Conservation (phyloP, 2,888 invertebrate genomes). For the Hydropsyche betteni region DNA sequence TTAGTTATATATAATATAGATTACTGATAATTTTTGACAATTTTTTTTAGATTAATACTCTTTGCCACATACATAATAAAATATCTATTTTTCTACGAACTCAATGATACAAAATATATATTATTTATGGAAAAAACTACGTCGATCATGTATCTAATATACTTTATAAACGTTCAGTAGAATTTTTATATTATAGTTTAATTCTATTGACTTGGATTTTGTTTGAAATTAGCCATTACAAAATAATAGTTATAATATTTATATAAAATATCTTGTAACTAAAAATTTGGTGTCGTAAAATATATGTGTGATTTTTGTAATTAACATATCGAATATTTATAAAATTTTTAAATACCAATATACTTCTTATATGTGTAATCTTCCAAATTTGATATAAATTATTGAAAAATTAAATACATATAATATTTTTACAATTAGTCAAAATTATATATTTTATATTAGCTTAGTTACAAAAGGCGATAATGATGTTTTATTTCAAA, state of each 20-base stretch:
- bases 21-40: slow-evolving; percentile 22
- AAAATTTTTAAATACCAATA: background rate
- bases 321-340: slow-evolving; percentile 7
- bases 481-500: background rate
- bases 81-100: slow-evolving; percentile 19
- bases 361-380: background rate
- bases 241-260: background rate
- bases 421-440: too few relatives aligned
- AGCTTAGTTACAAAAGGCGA: slow-evolving; percentile 13
- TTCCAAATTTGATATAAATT: background rate
- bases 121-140: too few relatives aligned
- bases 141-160: too few relatives aligned
- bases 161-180: too few relatives aligned
- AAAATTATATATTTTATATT: background rate
- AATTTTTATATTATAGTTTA: too few relatives aligned
- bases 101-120: slow-evolving; percentile 10
- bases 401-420: too few relatives aligned
- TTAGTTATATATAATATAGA: slow-evolving; percentile 34
- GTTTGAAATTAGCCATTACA: too few relatives aligned
- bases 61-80: slow-evolving; percentile 2
- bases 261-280: slow-evolving; percentile 10
- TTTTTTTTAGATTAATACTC: slow-evolving; percentile 5
- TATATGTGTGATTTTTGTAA: background rate
- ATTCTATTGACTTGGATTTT: too few relatives aligned
- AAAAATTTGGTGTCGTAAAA: background rate